Conservation (phyloP, 2,888 invertebrate genomes). For the Ceriagrion tenellum region DNA sequence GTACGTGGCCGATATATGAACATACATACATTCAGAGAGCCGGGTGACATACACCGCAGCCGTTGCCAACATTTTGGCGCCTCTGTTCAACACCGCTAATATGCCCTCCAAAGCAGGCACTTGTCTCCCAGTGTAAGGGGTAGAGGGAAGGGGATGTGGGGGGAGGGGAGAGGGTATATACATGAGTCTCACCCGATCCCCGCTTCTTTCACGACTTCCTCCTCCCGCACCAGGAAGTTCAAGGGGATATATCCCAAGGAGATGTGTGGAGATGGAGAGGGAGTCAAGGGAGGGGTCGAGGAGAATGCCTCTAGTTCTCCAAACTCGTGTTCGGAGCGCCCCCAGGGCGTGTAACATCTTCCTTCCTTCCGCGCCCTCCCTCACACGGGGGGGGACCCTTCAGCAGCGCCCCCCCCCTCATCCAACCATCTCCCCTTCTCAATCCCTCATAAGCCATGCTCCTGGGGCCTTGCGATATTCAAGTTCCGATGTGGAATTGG, state of each 20-base stretch:
- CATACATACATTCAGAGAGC: not conserved
- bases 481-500: too few species aligned
- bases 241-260: slow-evolving; percentile 4
- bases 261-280: not conserved
- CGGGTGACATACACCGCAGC: not conserved
- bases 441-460: not conserved
- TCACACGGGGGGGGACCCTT: not conserved
- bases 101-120: not conserved
- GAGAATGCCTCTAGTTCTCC: not conserved
- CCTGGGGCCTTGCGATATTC: too few species aligned
- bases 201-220: not conserved
- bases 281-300: not conserved
- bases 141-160: too few species aligned
- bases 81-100: slow-evolving; percentile 10
- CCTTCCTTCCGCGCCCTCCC: not conserved
- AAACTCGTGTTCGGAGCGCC: not conserved
- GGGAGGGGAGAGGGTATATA: not conserved
- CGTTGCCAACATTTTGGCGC: not conserved
- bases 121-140: too few species aligned
- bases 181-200: not conserved
- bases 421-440: not conserved
- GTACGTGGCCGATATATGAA: too few species aligned
- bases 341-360: not conserved
- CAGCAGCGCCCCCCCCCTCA: not conserved
- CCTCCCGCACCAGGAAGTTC: not conserved